A percentile compares a stretch with the other conserved stretches of the same genome.
These are phyloP conservation scores for Halcyon chelicuti DNA, from an alignment of 2,797 vertebrate genomes.

Conservation along the genomic window DNA sequence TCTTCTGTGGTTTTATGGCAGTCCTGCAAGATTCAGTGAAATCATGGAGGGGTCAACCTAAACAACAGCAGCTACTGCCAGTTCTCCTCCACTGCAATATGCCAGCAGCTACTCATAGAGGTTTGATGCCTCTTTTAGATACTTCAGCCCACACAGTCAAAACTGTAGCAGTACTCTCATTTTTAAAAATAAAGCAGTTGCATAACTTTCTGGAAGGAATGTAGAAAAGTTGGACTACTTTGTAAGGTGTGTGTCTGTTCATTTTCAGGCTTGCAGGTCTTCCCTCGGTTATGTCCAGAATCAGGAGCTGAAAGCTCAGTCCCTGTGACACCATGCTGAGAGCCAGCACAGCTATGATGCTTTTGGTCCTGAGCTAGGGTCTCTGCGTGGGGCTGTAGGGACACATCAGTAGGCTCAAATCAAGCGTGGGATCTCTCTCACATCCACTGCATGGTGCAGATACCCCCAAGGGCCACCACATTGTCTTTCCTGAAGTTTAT, in stretches of 20 bases:
- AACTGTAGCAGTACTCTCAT: background rate
- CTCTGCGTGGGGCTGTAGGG: background rate
- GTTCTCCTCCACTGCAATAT: background rate
- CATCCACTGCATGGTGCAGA: background rate
- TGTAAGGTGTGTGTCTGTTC: background rate
- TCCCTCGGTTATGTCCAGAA: background rate
- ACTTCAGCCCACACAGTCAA: background rate
- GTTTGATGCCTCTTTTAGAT: background rate
- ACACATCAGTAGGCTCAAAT: background rate
- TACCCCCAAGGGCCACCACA: background rate
- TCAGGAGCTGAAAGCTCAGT: background rate
- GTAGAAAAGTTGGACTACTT: background rate
- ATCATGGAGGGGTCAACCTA: background rate
- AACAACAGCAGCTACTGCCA: background rate
- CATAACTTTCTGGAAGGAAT: background rate
- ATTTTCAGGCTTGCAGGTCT: background rate
- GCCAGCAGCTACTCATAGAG: background rate
- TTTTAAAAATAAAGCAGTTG: background rate
- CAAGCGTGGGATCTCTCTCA: background rate
- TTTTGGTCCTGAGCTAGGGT: background rate
- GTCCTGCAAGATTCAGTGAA: background rate
- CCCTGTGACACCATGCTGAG: rapidly evolving
- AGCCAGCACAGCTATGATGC: rapidly evolving
- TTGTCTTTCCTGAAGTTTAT: background rate
- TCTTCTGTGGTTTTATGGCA: background rate